A percentile compares a stretch with the other conserved stretches of the same genome.
phyloP scores from a whole-genome alignment of 1,140 invertebrate species.

The Euschistus heros region DNA sequence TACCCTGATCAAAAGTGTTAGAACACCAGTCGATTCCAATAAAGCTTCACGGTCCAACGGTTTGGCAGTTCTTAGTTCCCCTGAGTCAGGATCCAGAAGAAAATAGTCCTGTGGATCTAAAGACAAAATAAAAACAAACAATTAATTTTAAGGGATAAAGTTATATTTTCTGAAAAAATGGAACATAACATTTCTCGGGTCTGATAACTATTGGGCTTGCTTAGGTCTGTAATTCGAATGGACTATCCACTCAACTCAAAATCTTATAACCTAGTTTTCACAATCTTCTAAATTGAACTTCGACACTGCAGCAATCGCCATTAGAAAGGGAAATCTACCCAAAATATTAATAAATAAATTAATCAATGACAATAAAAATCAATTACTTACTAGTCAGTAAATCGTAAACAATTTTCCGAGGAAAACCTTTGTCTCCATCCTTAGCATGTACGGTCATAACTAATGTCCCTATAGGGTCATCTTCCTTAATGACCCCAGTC shows the following conservation, averaged over 20 bases:
- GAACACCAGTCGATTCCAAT: constrained; percentile 61
- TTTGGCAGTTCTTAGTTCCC: constrained; percentile 70
- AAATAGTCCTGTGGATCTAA: constrained; percentile 81
- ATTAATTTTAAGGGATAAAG: too few relatives aligned
- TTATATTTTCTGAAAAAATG: too few relatives aligned
- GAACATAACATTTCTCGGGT: too few relatives aligned
- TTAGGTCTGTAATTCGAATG: too few relatives aligned
- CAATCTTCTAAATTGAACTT: too few relatives aligned
- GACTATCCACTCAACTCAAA: too few relatives aligned
- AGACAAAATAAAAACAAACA: constrained; percentile 27
- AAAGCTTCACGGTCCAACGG: constrained; percentile 73
- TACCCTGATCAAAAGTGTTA: constrained; percentile 58
- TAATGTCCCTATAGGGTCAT: constrained; percentile 70
- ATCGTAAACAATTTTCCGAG: constrained; percentile 64
- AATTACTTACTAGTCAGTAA: constrained; percentile 61
- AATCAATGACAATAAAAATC: too few relatives aligned
- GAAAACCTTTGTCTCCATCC: constrained; percentile 70
- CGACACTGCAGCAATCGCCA: too few relatives aligned
- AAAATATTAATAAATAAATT: too few relatives aligned
- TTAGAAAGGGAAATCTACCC: too few relatives aligned
- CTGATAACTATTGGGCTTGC: too few relatives aligned
- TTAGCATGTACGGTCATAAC: constrained; percentile 66
- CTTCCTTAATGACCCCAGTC: constrained; percentile 68
- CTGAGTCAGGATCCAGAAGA: constrained; percentile 59
- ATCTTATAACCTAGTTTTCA: too few relatives aligned